These are phyloP conservation scores for Myotis findleyi DNA, from an alignment of 2,797 vertebrate species.

Conservation along the genomic window DNA sequence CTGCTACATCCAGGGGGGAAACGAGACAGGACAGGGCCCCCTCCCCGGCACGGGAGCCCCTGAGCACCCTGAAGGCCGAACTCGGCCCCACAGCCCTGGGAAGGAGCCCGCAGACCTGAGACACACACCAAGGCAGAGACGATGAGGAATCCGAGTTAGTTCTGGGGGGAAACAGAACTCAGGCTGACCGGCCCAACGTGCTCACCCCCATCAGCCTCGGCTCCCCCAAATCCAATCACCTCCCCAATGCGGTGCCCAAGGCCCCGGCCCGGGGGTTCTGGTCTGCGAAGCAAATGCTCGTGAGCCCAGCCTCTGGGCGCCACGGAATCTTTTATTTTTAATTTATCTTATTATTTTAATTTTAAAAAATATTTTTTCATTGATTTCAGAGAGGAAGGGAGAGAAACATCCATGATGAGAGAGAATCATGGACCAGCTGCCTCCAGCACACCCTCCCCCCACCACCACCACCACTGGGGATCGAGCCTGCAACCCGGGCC, in stretches of 20 bases:
- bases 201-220: not conserved
- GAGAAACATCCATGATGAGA: too few species aligned
- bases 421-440: too few species aligned
- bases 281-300: constrained; percentile 77
- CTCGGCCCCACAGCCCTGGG: not conserved
- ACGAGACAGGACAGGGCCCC: not conserved
- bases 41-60: not conserved
- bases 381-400: too few species aligned
- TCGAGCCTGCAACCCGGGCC: too few species aligned
- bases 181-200: not conserved
- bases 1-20: not conserved
- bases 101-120: not conserved
- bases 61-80: not conserved
- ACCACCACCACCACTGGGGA: too few species aligned
- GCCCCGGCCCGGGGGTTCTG: constrained; percentile 68
- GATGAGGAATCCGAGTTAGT: not conserved
- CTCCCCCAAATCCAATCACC: constrained; percentile 45
- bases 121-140: not conserved
- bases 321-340: not conserved
- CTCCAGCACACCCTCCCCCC: too few species aligned
- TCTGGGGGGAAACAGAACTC: not conserved
- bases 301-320: constrained; percentile 77
- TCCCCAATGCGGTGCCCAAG: constrained; percentile 43
- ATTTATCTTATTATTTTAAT: too few species aligned
- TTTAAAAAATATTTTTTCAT: too few species aligned